Base-by-base conservation (phyloP, 2,797 vertebrate species). In the Chelmon rostratus region DNA sequence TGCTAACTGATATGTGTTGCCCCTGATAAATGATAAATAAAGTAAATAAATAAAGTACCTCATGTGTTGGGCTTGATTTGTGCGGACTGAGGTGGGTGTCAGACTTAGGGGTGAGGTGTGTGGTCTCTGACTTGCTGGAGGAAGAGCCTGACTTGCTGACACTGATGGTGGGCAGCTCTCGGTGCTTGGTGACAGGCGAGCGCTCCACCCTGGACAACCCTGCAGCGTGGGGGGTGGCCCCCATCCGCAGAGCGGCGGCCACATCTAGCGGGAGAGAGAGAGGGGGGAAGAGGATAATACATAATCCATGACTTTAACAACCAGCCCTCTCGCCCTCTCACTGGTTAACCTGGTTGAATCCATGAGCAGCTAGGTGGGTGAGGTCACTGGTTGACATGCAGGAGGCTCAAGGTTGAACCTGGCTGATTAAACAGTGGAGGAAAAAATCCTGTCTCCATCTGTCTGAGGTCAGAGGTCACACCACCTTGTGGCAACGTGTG, bases 51-150 rank as follows among this genome's bases (percentile, higher is more conserved):
- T n/a, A n/a, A n/a, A n/a, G n/a, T 93, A 99, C 98, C 96, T 99
- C 98, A 0, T 98, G 98, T 5, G 97, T 97, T 1, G 97, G 96
- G 84, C 98, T 98, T 9, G 96, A 97, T 88, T 97, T 98, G 76
- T 96, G 96, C n/a, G 97, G 98, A 84, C 97, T 98, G 76, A 97
- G 97, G 76, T 86, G 96, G 76, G 86, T 90, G 88, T 94, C 94
- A 0, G 95, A 96, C 85, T 94, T 95, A 38, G 95, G 94, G n/a
- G 93, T 94, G 86, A 94, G 93, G 76, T 95, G 95, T n/a, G 91
- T 40, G 15, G 96, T 96, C 81, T 98, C 98, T 0, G 98, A 99
- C 91, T 96, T 97, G 92, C 91, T 96, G 80, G 96, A 96, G 75
- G 96, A 94, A 68, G 96, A 96, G 68, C 94, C 96, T 88, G 94